Evolutionary conservation across 64 coral and sea anemone species (phyloP).

Genomic region (Montipora efflorescens): DNA sequence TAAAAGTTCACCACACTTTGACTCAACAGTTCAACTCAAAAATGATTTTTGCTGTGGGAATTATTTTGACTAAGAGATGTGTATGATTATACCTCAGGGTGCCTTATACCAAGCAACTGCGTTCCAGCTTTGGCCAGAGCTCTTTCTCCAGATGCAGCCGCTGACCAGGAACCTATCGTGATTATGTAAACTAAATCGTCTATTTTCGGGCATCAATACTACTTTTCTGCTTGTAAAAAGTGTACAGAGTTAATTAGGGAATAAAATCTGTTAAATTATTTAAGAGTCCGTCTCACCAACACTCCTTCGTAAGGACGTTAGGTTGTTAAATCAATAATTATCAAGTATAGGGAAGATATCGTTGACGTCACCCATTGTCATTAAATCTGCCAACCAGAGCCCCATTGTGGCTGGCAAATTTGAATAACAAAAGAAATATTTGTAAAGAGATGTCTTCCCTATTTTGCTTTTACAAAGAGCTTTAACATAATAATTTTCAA

Average conservation of each 20-base stretch:
- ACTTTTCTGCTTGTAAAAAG: constrained; percentile 54
- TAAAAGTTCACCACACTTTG: too few relatives aligned
- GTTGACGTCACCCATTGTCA: too few relatives aligned
- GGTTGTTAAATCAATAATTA: background rate
- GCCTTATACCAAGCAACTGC: constrained; percentile 88
- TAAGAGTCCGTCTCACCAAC: background rate
- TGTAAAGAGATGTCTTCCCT: too few relatives aligned
- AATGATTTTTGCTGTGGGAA: background rate
- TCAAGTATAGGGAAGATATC: background rate
- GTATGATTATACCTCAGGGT: constrained; percentile 60
- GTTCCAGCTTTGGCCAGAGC: constrained; percentile 72
- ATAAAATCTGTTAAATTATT: constrained; percentile 48
- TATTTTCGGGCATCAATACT: constrained; percentile 33
- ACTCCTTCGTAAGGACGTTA: background rate
- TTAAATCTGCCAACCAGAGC: too few relatives aligned
- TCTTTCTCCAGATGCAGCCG: constrained; percentile 38
- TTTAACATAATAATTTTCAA: too few relatives aligned
- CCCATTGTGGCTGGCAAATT: too few relatives aligned
- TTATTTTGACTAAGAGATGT: background rate
- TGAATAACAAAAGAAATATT: too few relatives aligned
- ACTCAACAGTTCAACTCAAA: too few relatives aligned
- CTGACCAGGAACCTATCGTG: constrained; percentile 29
- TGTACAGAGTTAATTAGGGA: constrained; percentile 39
- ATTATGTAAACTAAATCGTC: constrained; percentile 40
- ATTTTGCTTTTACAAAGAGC: too few relatives aligned